Conservation (phyloP, 2,888 invertebrate species). For the Cryptophagus acutangulus region DNA sequence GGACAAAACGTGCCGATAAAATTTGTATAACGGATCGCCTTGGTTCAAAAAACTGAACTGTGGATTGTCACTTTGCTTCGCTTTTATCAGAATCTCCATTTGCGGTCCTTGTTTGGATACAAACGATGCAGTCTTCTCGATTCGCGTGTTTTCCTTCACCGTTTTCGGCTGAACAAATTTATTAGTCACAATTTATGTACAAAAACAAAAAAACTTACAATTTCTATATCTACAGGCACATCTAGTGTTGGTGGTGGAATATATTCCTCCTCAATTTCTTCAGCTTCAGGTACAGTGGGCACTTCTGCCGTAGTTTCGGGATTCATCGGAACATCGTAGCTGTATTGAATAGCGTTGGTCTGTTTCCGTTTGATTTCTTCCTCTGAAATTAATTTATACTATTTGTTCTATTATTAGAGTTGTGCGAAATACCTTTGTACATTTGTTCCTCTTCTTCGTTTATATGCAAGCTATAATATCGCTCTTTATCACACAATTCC, state of each 20-base stretch:
- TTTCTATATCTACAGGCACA: slow-evolving; percentile 67
- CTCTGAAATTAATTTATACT: slow-evolving; percentile 55
- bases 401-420: background rate
- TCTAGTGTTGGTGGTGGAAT: slow-evolving; percentile 66
- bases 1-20: slow-evolving; percentile 74
- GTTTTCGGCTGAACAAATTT: slow-evolving; percentile 67
- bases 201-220: slow-evolving; percentile 52
- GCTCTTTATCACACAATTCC: slow-evolving; percentile 89
- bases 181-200: background rate
- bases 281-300: slow-evolving; percentile 41
- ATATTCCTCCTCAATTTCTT: slow-evolving; percentile 69
- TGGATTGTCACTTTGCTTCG: slow-evolving; percentile 89
- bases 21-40: slow-evolving; percentile 77
- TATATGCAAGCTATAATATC: slow-evolving; percentile 82
- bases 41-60: slow-evolving; percentile 92
- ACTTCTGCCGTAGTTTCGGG: slow-evolving; percentile 47
- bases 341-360: slow-evolving; percentile 68
- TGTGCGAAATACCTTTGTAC: slow-evolving; percentile 70
- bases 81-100: slow-evolving; percentile 98
- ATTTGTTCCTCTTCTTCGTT: slow-evolving; percentile 84
- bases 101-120: slow-evolving; percentile 88
- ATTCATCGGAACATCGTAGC: slow-evolving; percentile 60
- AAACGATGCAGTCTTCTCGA: slow-evolving; percentile 90
- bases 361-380: slow-evolving; percentile 87
- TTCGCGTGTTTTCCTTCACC: slow-evolving; percentile 84